Evolutionary conservation across 1,140 invertebrate species (phyloP).

Genomic region (Anadara kagoshimensis): DNA sequence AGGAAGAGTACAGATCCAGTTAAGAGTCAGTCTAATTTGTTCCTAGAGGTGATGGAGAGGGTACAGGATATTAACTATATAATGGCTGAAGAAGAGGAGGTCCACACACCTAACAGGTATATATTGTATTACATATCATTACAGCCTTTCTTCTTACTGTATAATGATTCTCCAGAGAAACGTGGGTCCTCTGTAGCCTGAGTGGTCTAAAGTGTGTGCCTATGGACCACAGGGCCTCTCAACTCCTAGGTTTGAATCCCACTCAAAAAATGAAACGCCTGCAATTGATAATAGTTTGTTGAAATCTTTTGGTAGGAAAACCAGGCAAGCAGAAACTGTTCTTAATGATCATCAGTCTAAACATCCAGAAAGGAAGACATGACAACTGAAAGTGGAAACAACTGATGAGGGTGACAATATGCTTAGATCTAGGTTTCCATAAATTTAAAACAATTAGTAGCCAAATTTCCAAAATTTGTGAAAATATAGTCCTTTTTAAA

Average conservation of each 20-base stretch:
- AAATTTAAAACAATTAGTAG: too few species aligned
- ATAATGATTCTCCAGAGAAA: too few species aligned
- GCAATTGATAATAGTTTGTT: neutral
- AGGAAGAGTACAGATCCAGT: slow-evolving; percentile 44
- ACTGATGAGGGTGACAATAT: neutral
- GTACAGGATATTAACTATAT: slow-evolving; percentile 52
- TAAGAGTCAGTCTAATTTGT: slow-evolving; percentile 60
- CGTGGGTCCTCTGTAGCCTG: too few species aligned
- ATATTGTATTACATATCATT: too few species aligned
- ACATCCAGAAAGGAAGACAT: neutral
- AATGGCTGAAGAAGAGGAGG: slow-evolving; percentile 13
- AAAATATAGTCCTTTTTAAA: too few species aligned
- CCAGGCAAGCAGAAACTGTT: neutral
- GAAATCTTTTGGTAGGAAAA: neutral
- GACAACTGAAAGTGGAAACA: neutral
- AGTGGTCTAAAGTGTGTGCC: too few species aligned
- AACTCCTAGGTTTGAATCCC: too few species aligned
- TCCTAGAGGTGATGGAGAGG: slow-evolving; percentile 66
- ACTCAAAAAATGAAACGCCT: neutral
- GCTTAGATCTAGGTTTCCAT: too few species aligned
- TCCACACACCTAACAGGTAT: slow-evolving; percentile 6
- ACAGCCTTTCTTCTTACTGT: too few species aligned
- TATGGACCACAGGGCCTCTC: too few species aligned
- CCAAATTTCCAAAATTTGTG: too few species aligned
- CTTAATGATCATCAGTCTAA: neutral